These are phyloP conservation scores for Pogonocichla stellata DNA, from an alignment of 2,113 vertebrate species.

Conservation along the genomic window DNA sequence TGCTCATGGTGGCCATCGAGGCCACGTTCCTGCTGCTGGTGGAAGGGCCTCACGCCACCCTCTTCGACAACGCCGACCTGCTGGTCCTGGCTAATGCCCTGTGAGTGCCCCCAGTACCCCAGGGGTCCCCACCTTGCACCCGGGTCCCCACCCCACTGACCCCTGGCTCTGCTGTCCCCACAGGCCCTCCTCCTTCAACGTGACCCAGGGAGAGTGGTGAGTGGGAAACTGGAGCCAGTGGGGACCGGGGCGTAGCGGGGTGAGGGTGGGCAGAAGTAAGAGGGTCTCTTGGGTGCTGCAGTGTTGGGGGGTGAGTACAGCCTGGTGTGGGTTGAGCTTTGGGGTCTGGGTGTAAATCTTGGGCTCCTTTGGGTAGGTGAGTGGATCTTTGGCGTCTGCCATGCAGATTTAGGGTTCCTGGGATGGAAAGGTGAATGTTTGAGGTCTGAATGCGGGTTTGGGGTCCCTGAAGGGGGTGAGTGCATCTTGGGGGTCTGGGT, in stretches of 20 bases:
- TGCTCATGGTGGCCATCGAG: slow-evolving; percentile 89
- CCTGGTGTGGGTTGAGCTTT: background rate
- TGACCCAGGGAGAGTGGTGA: slow-evolving; percentile 84
- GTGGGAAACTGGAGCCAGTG: background rate
- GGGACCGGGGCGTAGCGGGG: background rate
- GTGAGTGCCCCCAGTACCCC: slow-evolving; percentile 72
- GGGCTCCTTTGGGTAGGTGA: background rate
- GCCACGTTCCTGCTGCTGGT: slow-evolving; percentile 88
- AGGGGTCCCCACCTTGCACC: background rate
- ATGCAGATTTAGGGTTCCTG: background rate
- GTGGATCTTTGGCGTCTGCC: background rate
- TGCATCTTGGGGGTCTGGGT: background rate
- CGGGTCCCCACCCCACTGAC: background rate
- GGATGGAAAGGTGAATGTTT: background rate
- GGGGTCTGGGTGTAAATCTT: background rate
- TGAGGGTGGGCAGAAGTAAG: background rate
- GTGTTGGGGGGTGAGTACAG: accelerated
- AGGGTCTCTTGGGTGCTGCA: background rate
- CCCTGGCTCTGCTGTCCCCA: background rate
- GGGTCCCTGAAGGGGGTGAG: background rate
- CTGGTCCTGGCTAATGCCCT: slow-evolving; percentile 90
- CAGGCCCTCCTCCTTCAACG: slow-evolving; percentile 77
- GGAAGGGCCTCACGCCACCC: slow-evolving; percentile 87
- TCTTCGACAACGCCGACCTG: slow-evolving; percentile 96
- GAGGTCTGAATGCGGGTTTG: background rate